A percentile compares a stretch with the other conserved stretches of the same genome.
These are phyloP conservation scores for Theocolax elegans DNA, from an alignment of 1,140 invertebrate species.

Conservation along the genomic window DNA sequence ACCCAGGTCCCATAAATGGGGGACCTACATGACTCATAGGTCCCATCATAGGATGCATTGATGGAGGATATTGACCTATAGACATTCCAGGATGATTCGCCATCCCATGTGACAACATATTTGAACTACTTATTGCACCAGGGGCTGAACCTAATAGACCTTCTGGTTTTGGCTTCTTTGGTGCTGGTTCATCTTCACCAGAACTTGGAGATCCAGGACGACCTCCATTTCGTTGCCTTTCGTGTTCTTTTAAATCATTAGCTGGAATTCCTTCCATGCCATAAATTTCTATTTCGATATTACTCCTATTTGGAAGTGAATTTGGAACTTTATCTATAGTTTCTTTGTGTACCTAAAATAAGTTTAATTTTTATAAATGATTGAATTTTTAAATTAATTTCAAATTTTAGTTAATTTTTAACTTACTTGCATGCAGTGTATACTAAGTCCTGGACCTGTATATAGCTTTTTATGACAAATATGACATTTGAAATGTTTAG, in stretches of 20 bases:
- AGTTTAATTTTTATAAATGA: slow-evolving; percentile 24
- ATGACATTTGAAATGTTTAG: slow-evolving; percentile 99
- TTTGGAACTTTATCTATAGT: slow-evolving; percentile 99
- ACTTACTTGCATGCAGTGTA: slow-evolving; percentile 98
- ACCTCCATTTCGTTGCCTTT: slow-evolving; percentile 81
- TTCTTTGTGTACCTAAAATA: slow-evolving; percentile 95
- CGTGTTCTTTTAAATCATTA: slow-evolving; percentile 94
- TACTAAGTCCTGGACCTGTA: slow-evolving; percentile 96
- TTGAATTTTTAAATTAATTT: background rate
- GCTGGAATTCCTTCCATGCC: slow-evolving; percentile 99
- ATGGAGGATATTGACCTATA: slow-evolving; percentile 68
- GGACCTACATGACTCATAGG: slow-evolving; percentile 75
- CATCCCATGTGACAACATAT: slow-evolving; percentile 71
- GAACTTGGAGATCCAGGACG: slow-evolving; percentile 69
- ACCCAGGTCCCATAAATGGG: slow-evolving; percentile 80
- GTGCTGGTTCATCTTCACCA: slow-evolving; percentile 82
- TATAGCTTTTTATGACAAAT: slow-evolving; percentile 99
- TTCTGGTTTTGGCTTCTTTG: slow-evolving; percentile 77
- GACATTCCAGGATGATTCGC: slow-evolving; percentile 68
- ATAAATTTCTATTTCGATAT: slow-evolving; percentile 99
- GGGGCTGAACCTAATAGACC: slow-evolving; percentile 70
- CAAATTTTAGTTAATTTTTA: slow-evolving; percentile 1
- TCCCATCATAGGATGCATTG: slow-evolving; percentile 78
- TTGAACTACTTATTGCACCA: slow-evolving; percentile 63
- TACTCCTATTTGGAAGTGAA: slow-evolving; percentile 95